A percentile compares a stretch with the other conserved stretches of the same genome.
Conservation (phyloP, 2,797 vertebrate genomes). For the Carcharodon carcharias region DNA sequence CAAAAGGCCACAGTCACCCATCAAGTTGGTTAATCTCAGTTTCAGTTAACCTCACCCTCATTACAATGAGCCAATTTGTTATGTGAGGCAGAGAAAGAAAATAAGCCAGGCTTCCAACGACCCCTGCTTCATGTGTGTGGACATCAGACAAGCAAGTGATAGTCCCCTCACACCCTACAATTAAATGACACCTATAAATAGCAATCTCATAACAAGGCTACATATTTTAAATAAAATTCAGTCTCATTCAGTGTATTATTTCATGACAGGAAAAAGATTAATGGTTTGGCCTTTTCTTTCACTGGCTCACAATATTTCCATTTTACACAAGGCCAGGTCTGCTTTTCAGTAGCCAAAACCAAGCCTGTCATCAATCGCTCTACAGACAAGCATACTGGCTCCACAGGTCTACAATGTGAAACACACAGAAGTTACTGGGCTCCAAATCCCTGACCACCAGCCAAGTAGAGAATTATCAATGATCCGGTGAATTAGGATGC, state of each 20-base stretch:
- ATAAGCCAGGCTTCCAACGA: not conserved
- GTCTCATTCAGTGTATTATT: not conserved
- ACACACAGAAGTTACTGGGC: not conserved
- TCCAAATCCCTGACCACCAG: not conserved
- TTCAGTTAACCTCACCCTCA: too few species aligned
- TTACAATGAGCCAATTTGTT: too few species aligned
- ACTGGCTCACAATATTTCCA: not conserved
- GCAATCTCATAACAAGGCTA: not conserved
- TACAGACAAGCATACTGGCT: not conserved
- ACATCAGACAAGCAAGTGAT: not conserved
- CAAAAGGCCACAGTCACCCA: not conserved
- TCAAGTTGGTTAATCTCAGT: not conserved
- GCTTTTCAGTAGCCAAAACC: not conserved
- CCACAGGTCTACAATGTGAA: not conserved
- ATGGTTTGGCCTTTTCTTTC: not conserved
- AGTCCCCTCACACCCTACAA: not conserved
- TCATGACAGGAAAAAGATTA: not conserved
- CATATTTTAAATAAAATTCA: not conserved
- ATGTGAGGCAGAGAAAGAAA: not conserved
- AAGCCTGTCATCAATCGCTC: not conserved
- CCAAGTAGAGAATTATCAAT: not conserved
- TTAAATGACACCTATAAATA: not conserved
- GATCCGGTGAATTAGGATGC: not conserved
- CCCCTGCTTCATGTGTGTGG: not conserved
- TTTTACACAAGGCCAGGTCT: not conserved